Conservation (phyloP, 2,797 vertebrate genomes). For the Danio tinwini region DNA sequence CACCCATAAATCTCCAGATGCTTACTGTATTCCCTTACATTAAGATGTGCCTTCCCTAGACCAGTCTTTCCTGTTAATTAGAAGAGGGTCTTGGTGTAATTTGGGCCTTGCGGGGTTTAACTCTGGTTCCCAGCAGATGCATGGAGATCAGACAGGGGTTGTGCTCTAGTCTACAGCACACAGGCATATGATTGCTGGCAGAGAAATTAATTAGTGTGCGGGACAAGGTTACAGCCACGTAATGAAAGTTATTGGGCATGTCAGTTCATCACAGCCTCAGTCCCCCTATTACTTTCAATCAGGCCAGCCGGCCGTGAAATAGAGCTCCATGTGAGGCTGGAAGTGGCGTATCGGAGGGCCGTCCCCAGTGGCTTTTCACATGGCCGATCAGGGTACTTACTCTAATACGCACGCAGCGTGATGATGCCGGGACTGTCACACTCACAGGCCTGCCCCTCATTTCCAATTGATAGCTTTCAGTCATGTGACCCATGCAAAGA, state of each 20-base stretch:
- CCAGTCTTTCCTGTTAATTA: background rate
- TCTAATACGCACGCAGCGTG: constrained; percentile 68
- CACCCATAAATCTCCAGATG: background rate
- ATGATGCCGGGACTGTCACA: constrained; percentile 63
- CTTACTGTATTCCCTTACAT: background rate
- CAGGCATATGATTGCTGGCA: constrained; percentile 65
- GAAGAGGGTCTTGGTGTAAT: background rate
- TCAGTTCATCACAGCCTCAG: constrained; percentile 75
- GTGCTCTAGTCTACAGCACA: constrained; percentile 48
- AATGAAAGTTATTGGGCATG: constrained; percentile 82
- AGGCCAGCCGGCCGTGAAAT: constrained; percentile 80
- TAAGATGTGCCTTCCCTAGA: background rate
- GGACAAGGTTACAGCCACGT: constrained; percentile 78
- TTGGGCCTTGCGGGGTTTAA: background rate
- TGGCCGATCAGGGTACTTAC: constrained; percentile 77
- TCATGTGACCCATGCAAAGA: too few relatives aligned
- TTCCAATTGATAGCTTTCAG: background rate
- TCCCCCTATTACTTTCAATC: constrained; percentile 77
- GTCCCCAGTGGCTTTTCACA: constrained; percentile 71
- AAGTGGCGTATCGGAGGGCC: constrained; percentile 53
- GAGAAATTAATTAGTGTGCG: constrained; percentile 77
- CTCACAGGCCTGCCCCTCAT: constrained; percentile 14
- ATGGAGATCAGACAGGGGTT: constrained; percentile 60
- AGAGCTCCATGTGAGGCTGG: constrained; percentile 74
- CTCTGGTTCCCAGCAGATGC: constrained; percentile 12